A percentile compares a stretch with the other conserved stretches of the same genome.
These are phyloP conservation scores for Erpetoichthys calabaricus DNA, from an alignment of 2,797 vertebrate genomes.

Conservation along the genomic window DNA sequence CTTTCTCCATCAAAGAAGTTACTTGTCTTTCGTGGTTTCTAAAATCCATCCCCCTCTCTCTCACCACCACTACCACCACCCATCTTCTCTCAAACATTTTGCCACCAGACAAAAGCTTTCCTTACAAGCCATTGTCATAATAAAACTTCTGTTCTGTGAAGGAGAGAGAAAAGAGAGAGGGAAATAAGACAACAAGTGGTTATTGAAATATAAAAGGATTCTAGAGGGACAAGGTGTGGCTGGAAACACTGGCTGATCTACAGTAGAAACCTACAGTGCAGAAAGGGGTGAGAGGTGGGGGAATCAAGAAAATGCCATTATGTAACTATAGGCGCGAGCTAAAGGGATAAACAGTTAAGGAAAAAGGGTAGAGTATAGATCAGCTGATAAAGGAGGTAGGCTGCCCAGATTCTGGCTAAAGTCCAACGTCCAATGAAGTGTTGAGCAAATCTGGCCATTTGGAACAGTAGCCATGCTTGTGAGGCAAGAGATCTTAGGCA, in stretches of 20 bases:
- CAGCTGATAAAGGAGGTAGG: slow-evolving; percentile 19
- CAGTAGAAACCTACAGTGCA: too few relatives aligned
- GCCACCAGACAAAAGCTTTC: neutral
- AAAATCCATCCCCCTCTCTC: slow-evolving; percentile 7
- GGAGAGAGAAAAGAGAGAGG: slow-evolving; percentile 10
- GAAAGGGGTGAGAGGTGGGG: slow-evolving; percentile 16
- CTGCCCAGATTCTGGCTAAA: neutral
- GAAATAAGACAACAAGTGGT: slow-evolving; percentile 18
- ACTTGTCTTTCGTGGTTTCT: neutral
- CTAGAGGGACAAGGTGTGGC: slow-evolving; percentile 8
- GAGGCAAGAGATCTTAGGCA: too few relatives aligned
- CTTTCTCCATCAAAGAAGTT: neutral
- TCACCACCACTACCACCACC: neutral
- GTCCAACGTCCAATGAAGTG: too few relatives aligned
- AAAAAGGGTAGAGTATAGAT: slow-evolving; percentile 17
- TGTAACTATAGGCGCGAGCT: slow-evolving; percentile 26
- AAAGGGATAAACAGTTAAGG: slow-evolving; percentile 26
- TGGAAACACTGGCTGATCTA: slow-evolving; percentile 20
- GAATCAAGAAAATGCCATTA: slow-evolving; percentile 8
- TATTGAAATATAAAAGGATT: slow-evolving; percentile 9
- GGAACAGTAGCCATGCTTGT: too few relatives aligned
- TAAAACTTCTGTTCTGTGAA: neutral
- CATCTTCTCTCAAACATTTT: neutral
- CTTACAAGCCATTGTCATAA: neutral
- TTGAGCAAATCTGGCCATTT: too few relatives aligned